Evolutionary conservation across 2,888 invertebrate species (phyloP).

Genomic region (Pristionchus mayeri): DNA sequence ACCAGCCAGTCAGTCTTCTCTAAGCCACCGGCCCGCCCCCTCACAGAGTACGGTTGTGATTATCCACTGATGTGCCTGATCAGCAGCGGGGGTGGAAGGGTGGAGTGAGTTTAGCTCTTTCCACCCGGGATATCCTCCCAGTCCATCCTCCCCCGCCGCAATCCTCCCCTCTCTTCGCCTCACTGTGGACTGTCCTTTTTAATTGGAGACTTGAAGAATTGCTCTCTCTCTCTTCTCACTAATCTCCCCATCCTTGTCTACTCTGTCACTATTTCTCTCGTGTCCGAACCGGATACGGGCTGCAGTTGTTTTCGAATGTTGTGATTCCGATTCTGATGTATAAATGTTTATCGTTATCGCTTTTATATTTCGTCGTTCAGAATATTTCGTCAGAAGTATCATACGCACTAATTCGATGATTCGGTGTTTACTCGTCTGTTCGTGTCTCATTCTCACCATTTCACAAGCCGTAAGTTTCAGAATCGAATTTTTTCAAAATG

Average conservation of each 20-base stretch:
- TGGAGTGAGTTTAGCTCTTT: no score
- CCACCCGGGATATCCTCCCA: neutral
- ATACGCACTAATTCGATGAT: neutral
- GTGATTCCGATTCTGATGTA: neutral
- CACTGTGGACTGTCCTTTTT: conserved; percentile 19
- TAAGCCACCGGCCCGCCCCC: neutral
- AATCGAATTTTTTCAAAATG: neutral
- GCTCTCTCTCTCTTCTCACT: conserved; percentile 2
- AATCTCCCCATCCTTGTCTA: conserved; percentile 14
- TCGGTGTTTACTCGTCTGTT: neutral
- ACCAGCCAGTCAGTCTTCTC: neutral
- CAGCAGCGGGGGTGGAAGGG: no score
- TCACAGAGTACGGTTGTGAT: neutral
- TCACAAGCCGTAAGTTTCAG: neutral
- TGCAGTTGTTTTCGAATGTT: neutral
- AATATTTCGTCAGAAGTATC: conserved; percentile 32
- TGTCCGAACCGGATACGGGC: conserved; percentile 22
- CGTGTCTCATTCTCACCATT: neutral
- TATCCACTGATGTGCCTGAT: no score
- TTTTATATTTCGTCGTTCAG: no score
- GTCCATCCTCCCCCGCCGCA: neutral
- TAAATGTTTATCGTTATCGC: neutral
- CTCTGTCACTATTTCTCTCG: neutral
- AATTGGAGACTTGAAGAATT: conserved; percentile 32
- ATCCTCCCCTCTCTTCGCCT: neutral